Evolutionary conservation across 2,888 invertebrate species (phyloP), one percentile per base, ranked within the genome.

Genomic region (Escarpia spicata): DNA sequence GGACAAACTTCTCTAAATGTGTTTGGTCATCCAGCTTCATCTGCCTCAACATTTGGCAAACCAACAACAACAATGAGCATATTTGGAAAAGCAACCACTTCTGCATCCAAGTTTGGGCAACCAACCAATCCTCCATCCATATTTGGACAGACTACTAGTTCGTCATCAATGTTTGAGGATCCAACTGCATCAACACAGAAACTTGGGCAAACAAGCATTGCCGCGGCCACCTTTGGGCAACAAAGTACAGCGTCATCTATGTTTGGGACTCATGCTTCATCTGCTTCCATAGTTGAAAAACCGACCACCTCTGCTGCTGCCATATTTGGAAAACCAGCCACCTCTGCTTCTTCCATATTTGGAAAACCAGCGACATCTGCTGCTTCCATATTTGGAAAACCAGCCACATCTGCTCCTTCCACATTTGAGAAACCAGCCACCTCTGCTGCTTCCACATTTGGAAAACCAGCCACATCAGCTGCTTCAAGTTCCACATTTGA

Each of bases 111-210:
- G 43, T 31, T 90, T 91, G 60, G 52, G 92, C 43, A 90, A 26
- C 90, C 26, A 19, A 19, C 75, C 75, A 75, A 26, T 3, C 19
- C 75, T 3, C 6, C 75, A 6, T 75, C 75, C 75, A 75, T 75
- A 75, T 75, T 75, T 75, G 75, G 75, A 75, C 75, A 75, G 75
- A n/a, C 75, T 26, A 75, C 75, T n/a, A 75, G 26, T 75, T 26
- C 75, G 91, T 58, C 92, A 91, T 90, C 92, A 58, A 91, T 52
- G 91, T 90, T n/a, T 37, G 58, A 90, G 43, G 91, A 12, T 90
- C 90, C 45, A 90, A 90, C 19, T 15, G 52, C 10, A 10, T 58
- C 90, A 90, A n/a, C 31, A 44, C 45, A 12, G 31, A 89, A 19
- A 45, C 31, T n/a, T 75, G 92, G 26, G 4, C 58, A 44, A n/a